A percentile compares a stretch with the other conserved stretches of the same genome.
Conservation (phyloP, 2,113 vertebrate genomes). For the Pangasianodon gigas region DNA sequence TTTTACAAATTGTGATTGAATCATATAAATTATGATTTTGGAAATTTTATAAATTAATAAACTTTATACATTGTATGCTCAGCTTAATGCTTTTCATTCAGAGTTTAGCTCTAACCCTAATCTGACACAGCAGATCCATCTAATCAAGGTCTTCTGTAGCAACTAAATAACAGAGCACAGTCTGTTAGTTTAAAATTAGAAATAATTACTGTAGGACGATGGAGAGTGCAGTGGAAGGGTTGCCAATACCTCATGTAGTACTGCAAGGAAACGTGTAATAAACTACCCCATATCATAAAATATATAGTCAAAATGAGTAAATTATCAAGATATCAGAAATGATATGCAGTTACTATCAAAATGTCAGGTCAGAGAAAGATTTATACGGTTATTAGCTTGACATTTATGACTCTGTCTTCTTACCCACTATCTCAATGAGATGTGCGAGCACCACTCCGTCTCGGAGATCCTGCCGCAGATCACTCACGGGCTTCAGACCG, state of each 20-base stretch:
- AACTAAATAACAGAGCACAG: background rate
- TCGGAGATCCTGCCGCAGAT: slow-evolving; percentile 87
- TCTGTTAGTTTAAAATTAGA: background rate
- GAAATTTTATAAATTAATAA: background rate
- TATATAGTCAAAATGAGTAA: background rate
- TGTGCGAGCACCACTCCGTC: slow-evolving; percentile 88
- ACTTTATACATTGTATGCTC: background rate
- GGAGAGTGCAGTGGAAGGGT: background rate
- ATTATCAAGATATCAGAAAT: background rate
- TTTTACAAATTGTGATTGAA: background rate
- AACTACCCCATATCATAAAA: background rate
- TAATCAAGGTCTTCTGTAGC: background rate
- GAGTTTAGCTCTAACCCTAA: background rate
- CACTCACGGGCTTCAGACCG: slow-evolving; percentile 77
- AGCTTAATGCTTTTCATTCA: background rate
- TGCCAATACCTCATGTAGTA: background rate
- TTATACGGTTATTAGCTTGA: background rate
- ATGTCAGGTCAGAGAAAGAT: background rate
- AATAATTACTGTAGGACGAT: background rate
- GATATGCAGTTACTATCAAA: background rate
- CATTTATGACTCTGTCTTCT: slow-evolving; percentile 56
- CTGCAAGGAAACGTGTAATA: background rate
- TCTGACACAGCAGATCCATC: background rate
- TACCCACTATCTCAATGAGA: slow-evolving; percentile 95
- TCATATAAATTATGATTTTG: background rate